Evolutionary conservation across 2,113 vertebrate species (phyloP), one percentile per base, ranked within the genome.

Genomic region (Verasper variegatus): DNA sequence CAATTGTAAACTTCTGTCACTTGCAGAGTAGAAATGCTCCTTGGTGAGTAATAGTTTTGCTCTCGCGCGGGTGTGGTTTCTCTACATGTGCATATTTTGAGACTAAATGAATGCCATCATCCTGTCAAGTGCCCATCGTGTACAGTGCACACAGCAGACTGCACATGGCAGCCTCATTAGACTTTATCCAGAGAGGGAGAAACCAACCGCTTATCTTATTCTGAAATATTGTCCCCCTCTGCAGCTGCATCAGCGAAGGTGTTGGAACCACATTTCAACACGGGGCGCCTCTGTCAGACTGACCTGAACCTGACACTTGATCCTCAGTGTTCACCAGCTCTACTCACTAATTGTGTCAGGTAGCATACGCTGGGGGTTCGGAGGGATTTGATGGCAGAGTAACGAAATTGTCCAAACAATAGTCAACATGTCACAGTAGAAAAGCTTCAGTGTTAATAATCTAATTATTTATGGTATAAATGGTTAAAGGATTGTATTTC

Each of bases 131-230:
- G 20, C 4, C 10, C 26, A 6, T 60, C 58, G 45, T 67, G 10
- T 55, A 37, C 52, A 26, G 10, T 55, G 47, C 52, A 26, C 59
- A 54, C 23, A 51, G 49, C 37, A 63, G 57, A 62, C 14, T 71
- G 49, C 52, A 74, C 52, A 69, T 49, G 54, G 56, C 56, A 58
- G 68, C 13, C 0, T 63, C 27, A 72, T 80, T 69, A 63, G 1
- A 17, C 35, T 68, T 58, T 52, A 10, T 40, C 21, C 58, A 64
- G 11, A 63, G 42, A 40, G 20, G 11, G 40, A 68, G 55, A 70
- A 71, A 74, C 4, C 27, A 45, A 35, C 23, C 12, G 7, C 35
- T 59, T 42, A n/a, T 66, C 52, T 21, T 52, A 35, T 52, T 69
- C 54, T 66, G 52, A 71, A 62, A 63, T 26, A 15, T 10, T 49